Base-by-base conservation (phyloP, 2,113 vertebrate species). In the Stomatorhinus ivindoensis region DNA sequence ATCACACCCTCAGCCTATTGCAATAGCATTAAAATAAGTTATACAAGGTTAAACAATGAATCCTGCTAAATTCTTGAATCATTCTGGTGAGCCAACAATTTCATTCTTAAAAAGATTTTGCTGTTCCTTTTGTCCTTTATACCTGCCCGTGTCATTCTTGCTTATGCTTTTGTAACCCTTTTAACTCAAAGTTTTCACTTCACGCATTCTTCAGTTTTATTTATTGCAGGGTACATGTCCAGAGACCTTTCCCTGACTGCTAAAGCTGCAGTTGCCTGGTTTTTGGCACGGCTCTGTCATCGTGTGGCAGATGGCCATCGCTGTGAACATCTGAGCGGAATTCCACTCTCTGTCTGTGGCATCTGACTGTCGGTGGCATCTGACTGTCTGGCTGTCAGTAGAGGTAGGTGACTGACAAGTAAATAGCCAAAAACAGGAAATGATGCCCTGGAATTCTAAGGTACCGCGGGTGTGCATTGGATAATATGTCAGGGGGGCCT, bases 231-330 rank as follows among this genome's bases (percentile, higher is more conserved):
- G 82, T 13, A n/a, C 24, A 46, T 84, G 82, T 84, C 19, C 21
- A 13, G 21, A n/a, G 44, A 84, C 46, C n/a, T 46, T 24, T n/a
- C 44, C 82, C 19, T n/a, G 24, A n/a, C 39, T 47, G 39, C 39
- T 15, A 24, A 47, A n/a, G 21, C 31, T 1, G 46, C 13, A 31
- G 15, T 13, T 51, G 50, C 51, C 31, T 3, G 42, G 47, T 51
- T 27, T 90, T 91, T 61, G 88, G 44, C 89, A 90, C 87, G 39
- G 85, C 86, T 92, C 90, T 90, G 91, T 91, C 21, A 91, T 92
- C 89, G 80, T 50, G 58, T 5, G 80, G 58, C 92, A 93, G 91
- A 93, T 93, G 92, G 92, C 87, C 86, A 89, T 80, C 83, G 13
- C 86, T 51, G 86, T 89, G 85, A 89, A 88, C 90, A 91, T 87